These are phyloP conservation scores for Dendrocincla fuliginosa DNA, from an alignment of 2,797 vertebrate genomes.

Conservation along the genomic window DNA sequence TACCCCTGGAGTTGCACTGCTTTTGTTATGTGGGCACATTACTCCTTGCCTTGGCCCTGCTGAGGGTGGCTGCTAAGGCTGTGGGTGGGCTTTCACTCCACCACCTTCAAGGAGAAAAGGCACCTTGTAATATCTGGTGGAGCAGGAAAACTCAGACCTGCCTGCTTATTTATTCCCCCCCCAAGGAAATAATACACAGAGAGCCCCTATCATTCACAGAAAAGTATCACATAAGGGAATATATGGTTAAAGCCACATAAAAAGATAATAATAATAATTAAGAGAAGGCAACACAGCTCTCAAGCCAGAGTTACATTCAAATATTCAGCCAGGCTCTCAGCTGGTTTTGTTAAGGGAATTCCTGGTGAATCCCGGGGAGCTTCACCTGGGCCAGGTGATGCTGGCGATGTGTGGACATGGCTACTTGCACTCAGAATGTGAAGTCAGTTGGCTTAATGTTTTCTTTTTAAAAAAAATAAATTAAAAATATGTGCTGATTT, in stretches of 20 bases:
- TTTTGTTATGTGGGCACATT: neutral
- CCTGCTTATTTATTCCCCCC: neutral
- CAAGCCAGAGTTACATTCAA: neutral
- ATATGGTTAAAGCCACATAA: constrained; percentile 5
- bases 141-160: neutral
- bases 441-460: constrained; percentile 22
- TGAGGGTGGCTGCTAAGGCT: neutral
- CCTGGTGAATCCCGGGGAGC: neutral
- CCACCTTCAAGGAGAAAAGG: neutral
- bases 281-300: neutral
- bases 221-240: neutral
- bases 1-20: neutral
- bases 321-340: neutral
- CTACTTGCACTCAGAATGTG: constrained; percentile 23
- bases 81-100: neutral
- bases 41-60: neutral
- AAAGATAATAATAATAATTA: neutral
- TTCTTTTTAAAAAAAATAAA: neutral
- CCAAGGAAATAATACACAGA: neutral
- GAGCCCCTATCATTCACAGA: neutral
- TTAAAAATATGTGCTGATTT: constrained; percentile 64
- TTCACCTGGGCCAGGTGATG: neutral
- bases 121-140: neutral
- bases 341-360: constrained; percentile 22
- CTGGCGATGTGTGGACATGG: neutral